Percentiles rank a stretch among this genome's conserved stretches.
Evolutionary conservation across 2,888 invertebrate species (phyloP).

Genomic region (Lasius fuliginosus): DNA sequence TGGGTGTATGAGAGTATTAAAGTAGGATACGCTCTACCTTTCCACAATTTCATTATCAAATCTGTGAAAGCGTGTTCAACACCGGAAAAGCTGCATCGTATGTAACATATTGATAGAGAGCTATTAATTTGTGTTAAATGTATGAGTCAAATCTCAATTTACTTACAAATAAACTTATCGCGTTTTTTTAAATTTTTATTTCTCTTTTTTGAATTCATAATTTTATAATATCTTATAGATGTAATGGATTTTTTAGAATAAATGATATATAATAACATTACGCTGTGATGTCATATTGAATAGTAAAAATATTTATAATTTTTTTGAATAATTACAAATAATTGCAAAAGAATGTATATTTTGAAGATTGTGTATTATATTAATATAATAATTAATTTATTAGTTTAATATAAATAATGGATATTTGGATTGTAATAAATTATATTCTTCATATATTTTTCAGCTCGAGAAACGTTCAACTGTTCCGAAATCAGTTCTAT

Average conservation of each 20-base stretch:
- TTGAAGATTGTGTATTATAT: neutral
- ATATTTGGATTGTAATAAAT: neutral
- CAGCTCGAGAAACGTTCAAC: constrained; percentile 83
- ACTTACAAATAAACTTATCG: neutral
- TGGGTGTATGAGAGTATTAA: constrained; percentile 94
- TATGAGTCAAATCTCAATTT: constrained; percentile 6
- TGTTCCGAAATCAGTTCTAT: constrained; percentile 87
- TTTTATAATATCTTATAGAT: constrained; percentile 13
- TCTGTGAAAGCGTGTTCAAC: constrained; percentile 90
- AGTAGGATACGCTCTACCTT: constrained; percentile 90
- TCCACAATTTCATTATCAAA: constrained; percentile 88
- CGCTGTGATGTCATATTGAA: neutral
- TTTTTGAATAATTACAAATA: neutral
- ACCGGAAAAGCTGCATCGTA: constrained; percentile 88
- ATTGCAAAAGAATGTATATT: neutral
- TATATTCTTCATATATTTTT: constrained; percentile 54
- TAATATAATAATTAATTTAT: constrained; percentile 9
- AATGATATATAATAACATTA: neutral
- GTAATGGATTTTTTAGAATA: neutral
- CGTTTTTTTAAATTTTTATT: neutral
- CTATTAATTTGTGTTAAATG: neutral
- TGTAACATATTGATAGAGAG: constrained; percentile 1
- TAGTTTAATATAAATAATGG: neutral
- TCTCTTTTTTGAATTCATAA: neutral
- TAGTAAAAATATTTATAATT: neutral